Percentiles rank a stretch among this genome's conserved stretches.
phyloP scores from a whole-genome alignment of 2,797 vertebrate species.

The Paedocypris micromegethes region DNA sequence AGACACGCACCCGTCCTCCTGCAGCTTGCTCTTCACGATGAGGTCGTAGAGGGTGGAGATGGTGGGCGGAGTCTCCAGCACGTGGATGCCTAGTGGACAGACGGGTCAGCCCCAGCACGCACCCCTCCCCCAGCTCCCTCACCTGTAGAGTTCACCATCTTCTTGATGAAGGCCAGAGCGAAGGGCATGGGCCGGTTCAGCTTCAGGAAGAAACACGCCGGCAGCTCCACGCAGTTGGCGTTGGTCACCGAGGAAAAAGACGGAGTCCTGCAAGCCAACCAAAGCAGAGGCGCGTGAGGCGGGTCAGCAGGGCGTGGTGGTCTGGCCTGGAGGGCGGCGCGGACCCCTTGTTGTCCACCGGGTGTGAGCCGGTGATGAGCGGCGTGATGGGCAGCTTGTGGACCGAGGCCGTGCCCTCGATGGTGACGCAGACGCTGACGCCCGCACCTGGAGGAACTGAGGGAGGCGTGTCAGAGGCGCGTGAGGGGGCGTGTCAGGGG shows the following conservation, averaged over 20 bases:
- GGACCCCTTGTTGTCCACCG: conserved; percentile 95
- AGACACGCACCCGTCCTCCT: conserved; percentile 70
- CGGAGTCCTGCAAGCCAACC: conserved; percentile 72
- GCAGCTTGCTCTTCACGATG: conserved; percentile 86
- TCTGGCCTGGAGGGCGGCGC: background rate
- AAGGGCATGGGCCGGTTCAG: conserved; percentile 92
- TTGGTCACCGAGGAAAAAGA: conserved; percentile 93
- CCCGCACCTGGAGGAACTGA: conserved; percentile 85
- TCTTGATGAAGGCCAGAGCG: conserved; percentile 88
- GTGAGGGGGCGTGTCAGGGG: background rate
- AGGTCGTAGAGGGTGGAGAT: conserved; percentile 86
- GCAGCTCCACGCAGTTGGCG: conserved; percentile 96
- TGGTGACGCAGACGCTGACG: conserved; percentile 86
- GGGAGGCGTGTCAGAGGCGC: conserved; percentile 1
- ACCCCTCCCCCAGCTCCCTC: conserved; percentile 22
- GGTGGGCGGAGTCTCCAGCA: conserved; percentile 79
- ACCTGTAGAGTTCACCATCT: conserved; percentile 86
- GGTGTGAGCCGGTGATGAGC: conserved; percentile 92
- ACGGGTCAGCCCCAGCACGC: too few species aligned
- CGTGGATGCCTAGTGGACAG: conserved; percentile 74
- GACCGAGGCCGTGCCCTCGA: conserved; percentile 85
- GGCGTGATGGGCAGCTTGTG: conserved; percentile 96
- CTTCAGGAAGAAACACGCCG: conserved; percentile 96
- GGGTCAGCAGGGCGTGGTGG: too few species aligned
- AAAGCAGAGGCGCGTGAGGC: too few species aligned